A percentile compares a stretch with the other conserved stretches of the same genome.
These are phyloP conservation scores for Enteromius afrohamiltoni DNA, from an alignment of 2,797 vertebrate species.

Conservation along the genomic window DNA sequence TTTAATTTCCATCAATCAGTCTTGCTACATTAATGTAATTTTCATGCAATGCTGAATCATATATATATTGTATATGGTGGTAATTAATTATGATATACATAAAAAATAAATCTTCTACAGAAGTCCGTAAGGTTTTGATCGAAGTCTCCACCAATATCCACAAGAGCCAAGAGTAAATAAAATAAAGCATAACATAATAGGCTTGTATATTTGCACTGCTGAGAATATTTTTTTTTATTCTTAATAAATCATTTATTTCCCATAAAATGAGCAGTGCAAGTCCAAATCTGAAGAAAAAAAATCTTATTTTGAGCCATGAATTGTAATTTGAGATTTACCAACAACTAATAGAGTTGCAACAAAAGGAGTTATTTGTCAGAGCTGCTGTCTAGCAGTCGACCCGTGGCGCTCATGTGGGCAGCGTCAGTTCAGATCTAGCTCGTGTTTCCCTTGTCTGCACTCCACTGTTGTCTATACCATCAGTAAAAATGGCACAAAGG, in stretches of 20 bases:
- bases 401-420: background rate
- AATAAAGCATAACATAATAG: background rate
- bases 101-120: background rate
- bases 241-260: background rate
- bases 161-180: background rate
- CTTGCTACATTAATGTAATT: too few relatives aligned
- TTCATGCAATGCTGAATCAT: background rate
- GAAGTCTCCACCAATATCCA: background rate
- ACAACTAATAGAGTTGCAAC: background rate
- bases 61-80: too few relatives aligned
- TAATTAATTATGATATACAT: background rate
- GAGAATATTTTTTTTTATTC: background rate
- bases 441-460: background rate
- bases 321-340: background rate
- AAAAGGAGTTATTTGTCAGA: background rate
- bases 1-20: too few relatives aligned
- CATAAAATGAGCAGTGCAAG: background rate
- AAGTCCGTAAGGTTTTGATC: background rate
- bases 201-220: background rate
- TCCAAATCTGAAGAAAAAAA: background rate
- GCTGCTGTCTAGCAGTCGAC: background rate
- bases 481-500: background rate
- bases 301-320: background rate
- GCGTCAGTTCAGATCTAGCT: background rate
- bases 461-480: background rate